Base-by-base conservation (phyloP, 2,888 invertebrate species). In the Drosophila birchii region DNA sequence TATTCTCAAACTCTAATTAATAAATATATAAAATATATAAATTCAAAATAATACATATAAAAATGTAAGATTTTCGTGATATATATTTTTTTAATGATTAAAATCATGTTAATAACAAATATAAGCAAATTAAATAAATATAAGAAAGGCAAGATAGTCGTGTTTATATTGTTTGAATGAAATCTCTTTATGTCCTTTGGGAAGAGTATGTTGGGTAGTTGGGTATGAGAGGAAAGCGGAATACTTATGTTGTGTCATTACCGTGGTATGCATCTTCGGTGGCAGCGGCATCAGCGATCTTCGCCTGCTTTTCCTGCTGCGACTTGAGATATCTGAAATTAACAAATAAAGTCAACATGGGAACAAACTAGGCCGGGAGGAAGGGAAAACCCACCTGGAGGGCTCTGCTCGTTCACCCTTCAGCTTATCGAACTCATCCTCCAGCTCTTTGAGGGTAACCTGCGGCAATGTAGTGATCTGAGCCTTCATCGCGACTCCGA, bases 401-500 rank as follows among this genome's bases (percentile, higher is more conserved):
- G 93, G 93, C 66, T 91, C 91, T 1, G 90, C 88, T 20, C 92
- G 91, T 70, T 92, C 93, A 4, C 91, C 90, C 62, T 92, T 93
- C 51, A 95, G 92, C 88, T 97, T 97, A 54, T 95, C 95, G 93
- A 99, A 99, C 88, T 98, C 97, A 39, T 95, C 94, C 85, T 98
- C 96, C 49, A 99, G 92, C 92, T 99, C 99, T 66, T 97, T 95
- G 38, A 98, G 94, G 87, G 98, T 97, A 0, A 98, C 96, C 2
- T 98, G 96, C 90, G 99, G 98, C 20, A 99, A 93, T 39, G 95
- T 94, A 23, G 96, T 94, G 75, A 98, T 94, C 91, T 98, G 98
- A 1, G 97, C 95, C 91, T 96, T 97, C 78, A 98, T 94, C 0
- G 97, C 96, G 12, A 94, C 93, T 0, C 97, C 96, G 74, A 97